These are phyloP conservation scores for Ictidomys tridecemlineatus DNA, from an alignment of 2,113 vertebrate species.

Conservation along the genomic window DNA sequence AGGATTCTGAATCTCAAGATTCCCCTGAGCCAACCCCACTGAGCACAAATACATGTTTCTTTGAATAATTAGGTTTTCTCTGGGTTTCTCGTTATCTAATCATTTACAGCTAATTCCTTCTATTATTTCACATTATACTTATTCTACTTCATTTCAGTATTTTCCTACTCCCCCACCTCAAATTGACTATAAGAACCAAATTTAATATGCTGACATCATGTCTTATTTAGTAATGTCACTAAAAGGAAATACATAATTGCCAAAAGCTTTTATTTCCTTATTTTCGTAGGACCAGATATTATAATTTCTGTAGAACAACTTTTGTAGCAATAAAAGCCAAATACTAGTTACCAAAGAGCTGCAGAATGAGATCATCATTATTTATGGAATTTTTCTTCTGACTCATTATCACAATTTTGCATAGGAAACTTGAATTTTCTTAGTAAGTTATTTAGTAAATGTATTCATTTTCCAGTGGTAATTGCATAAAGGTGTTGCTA, in stretches of 20 bases:
- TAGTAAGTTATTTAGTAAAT: conserved; percentile 72
- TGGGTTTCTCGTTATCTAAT: neutral
- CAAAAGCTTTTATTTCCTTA: conserved; percentile 76
- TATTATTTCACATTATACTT: conserved; percentile 23
- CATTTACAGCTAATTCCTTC: conserved; percentile 17
- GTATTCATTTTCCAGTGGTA: conserved; percentile 72
- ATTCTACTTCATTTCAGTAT: neutral
- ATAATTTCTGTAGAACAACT: conserved; percentile 79
- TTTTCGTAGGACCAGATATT: conserved; percentile 73
- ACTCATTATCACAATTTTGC: conserved; percentile 60
- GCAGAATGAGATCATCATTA: conserved; percentile 77
- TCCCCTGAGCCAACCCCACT: neutral
- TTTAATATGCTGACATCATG: conserved; percentile 38
- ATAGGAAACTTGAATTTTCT: conserved; percentile 74
- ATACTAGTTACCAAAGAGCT: conserved; percentile 79
- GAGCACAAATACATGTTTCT: neutral
- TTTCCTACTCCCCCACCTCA: neutral
- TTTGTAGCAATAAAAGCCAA: conserved; percentile 79
- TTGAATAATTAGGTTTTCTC: conserved; percentile 41
- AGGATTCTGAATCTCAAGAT: neutral
- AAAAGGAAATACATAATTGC: conserved; percentile 75
- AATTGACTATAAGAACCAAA: conserved; percentile 24
- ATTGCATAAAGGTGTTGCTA: conserved; percentile 73
- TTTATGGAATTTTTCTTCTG: conserved; percentile 74
- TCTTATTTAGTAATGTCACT: conserved; percentile 47